Percentiles rank a stretch among this genome's conserved stretches.
These are phyloP conservation scores for Sphaerophoria taeniata DNA, from an alignment of 2,888 invertebrate species.

Conservation along the genomic window DNA sequence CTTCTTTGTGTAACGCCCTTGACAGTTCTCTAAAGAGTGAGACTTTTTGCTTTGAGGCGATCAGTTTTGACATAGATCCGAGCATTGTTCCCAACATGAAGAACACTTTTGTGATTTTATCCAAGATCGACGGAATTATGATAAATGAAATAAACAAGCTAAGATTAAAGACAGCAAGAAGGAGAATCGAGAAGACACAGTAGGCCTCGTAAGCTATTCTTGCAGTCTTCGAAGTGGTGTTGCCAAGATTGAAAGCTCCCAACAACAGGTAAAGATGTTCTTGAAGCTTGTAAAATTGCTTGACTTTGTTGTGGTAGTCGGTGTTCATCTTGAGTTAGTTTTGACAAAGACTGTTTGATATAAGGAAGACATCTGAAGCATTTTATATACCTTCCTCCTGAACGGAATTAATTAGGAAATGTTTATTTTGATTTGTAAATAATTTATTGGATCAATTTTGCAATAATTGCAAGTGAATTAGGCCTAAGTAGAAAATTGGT, in stretches of 20 bases:
- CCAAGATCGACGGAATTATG: constrained; percentile 24
- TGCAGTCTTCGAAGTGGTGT: not conserved
- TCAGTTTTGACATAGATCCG: constrained; percentile 2
- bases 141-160: constrained; percentile 20
- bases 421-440: constrained; percentile 32
- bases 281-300: constrained; percentile 27
- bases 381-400: not conserved
- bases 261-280: not conserved
- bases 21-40: not conserved
- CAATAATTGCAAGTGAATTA: constrained; percentile 18
- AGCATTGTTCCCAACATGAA: constrained; percentile 19
- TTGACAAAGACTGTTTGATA: not conserved
- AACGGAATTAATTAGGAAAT: not conserved
- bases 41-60: not conserved
- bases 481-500: not conserved
- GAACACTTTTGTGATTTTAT: constrained; percentile 44
- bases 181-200: not conserved
- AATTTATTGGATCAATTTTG: not conserved
- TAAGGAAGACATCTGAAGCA: not conserved
- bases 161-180: not conserved
- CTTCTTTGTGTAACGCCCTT: not conserved
- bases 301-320: constrained; percentile 2
- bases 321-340: constrained; percentile 3
- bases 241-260: not conserved
- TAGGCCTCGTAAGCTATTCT: not conserved